Evolutionary conservation across 2,888 invertebrate species (phyloP).

Genomic region (Drosophila sordidapex): DNA sequence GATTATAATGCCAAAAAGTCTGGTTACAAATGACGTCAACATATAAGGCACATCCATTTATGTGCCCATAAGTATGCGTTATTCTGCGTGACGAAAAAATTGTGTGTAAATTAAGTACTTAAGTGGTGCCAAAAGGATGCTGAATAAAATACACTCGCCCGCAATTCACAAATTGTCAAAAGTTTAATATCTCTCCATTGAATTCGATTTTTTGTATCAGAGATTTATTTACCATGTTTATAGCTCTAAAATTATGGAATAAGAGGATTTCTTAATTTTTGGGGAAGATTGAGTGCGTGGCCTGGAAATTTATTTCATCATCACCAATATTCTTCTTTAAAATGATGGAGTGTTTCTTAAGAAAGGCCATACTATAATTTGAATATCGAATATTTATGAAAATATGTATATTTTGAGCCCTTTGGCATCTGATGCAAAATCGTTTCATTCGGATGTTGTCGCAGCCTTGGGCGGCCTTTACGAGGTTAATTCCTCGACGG

Average conservation of each 20-base stretch:
- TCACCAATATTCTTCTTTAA: not conserved
- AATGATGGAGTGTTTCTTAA: not conserved
- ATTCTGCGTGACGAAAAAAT: conserved; percentile 23
- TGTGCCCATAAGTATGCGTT: conserved; percentile 14
- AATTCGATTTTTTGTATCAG: not conserved
- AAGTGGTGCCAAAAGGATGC: conserved; percentile 22
- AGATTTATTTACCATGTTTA: not conserved
- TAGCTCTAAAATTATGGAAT: not conserved
- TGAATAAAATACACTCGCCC: conserved; percentile 9
- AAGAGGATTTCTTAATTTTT: not conserved
- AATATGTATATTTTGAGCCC: not conserved
- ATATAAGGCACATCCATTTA: not conserved
- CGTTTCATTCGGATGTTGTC: not conserved
- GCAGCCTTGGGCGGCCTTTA: conserved; percentile 78
- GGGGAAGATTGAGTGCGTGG: not conserved
- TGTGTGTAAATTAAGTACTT: conserved; percentile 46
- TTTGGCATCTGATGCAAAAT: not conserved
- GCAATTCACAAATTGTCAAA: conserved; percentile 2
- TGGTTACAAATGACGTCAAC: conserved; percentile 46
- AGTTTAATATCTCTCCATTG: not conserved
- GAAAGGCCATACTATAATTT: conserved; percentile 6
- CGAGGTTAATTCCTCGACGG: conserved; percentile 89
- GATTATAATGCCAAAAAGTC: conserved; percentile 52
- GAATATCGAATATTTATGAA: not conserved
- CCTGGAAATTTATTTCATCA: not conserved